Evolutionary conservation across 2,113 vertebrate species (phyloP).

Genomic region (Cacatua alba): DNA sequence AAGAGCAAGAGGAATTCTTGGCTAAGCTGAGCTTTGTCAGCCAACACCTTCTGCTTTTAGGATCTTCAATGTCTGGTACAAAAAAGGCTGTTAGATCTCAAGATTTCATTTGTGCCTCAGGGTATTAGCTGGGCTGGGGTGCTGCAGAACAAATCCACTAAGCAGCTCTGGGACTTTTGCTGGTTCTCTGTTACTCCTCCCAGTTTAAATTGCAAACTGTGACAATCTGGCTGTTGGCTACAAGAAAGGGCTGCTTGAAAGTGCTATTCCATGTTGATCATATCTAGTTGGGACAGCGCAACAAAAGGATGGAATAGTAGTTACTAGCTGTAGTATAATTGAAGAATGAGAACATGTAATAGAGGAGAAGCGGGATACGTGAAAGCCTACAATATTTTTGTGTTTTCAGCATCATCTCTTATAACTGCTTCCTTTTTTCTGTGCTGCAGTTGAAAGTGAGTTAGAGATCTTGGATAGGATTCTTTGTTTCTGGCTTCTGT

Average conservation of each 20-base stretch:
- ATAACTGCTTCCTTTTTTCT: background rate
- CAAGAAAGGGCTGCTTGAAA: background rate
- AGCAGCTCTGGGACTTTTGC: background rate
- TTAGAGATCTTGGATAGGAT: constrained; percentile 24
- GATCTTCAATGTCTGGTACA: background rate
- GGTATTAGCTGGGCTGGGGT: background rate
- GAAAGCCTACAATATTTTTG: background rate
- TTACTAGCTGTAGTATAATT: background rate
- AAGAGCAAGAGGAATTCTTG: background rate
- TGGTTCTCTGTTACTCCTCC: background rate
- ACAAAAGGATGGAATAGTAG: background rate
- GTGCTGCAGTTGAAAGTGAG: constrained; percentile 6
- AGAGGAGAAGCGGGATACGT: background rate
- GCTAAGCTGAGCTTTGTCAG: background rate
- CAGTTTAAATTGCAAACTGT: background rate
- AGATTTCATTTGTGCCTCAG: background rate
- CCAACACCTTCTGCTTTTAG: background rate
- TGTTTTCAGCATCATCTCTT: background rate
- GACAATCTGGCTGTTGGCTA: background rate
- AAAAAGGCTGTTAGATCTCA: background rate
- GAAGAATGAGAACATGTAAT: background rate
- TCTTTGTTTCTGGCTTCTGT: constrained; percentile 50
- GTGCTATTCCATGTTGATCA: background rate
- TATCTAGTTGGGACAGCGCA: background rate
- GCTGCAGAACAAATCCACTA: background rate